phyloP scores from a whole-genome alignment of 2,888 invertebrate genomes.

The Plagiodera versicolora region DNA sequence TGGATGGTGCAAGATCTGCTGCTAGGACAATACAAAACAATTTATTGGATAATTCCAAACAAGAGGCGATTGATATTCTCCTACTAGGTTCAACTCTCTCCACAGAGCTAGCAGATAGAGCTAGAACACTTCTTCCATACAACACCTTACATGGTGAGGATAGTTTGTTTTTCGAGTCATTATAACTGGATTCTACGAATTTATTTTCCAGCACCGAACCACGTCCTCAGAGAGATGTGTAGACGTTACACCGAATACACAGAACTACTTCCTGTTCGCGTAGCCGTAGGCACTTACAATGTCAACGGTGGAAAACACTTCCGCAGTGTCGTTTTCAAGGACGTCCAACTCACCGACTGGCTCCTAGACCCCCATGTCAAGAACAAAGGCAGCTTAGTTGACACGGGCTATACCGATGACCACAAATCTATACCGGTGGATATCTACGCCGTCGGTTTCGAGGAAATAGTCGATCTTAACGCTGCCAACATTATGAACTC shows the following conservation, averaged over 20 bases:
- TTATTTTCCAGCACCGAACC: constrained; percentile 68
- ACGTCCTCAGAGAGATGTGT: constrained; percentile 82
- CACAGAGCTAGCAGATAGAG: constrained; percentile 89
- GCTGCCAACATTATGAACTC: constrained; percentile 98
- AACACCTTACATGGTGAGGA: constrained; percentile 76
- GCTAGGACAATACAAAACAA: constrained; percentile 99
- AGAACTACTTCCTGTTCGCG: constrained; percentile 68
- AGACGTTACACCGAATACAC: constrained; percentile 80
- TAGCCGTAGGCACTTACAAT: constrained; percentile 96
- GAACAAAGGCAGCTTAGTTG: constrained; percentile 53
- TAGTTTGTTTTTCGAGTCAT: background rate
- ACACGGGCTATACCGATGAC: constrained; percentile 56
- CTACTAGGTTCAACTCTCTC: constrained; percentile 89
- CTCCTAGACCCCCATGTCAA: constrained; percentile 78
- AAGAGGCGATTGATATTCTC: constrained; percentile 96
- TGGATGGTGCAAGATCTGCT: constrained; percentile 97
- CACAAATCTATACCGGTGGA: constrained; percentile 70
- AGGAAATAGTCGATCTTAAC: constrained; percentile 98
- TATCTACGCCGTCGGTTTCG: constrained; percentile 97
- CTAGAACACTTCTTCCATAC: constrained; percentile 82
- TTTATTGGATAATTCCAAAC: constrained; percentile 91
- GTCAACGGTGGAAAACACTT: constrained; percentile 99
- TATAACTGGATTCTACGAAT: background rate
- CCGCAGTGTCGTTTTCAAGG: constrained; percentile 92
- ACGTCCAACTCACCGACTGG: constrained; percentile 85